Evolutionary conservation across 1,140 invertebrate genomes (phyloP), one percentile per base, ranked within the genome.

Genomic region (Notospermus geniculatus): DNA sequence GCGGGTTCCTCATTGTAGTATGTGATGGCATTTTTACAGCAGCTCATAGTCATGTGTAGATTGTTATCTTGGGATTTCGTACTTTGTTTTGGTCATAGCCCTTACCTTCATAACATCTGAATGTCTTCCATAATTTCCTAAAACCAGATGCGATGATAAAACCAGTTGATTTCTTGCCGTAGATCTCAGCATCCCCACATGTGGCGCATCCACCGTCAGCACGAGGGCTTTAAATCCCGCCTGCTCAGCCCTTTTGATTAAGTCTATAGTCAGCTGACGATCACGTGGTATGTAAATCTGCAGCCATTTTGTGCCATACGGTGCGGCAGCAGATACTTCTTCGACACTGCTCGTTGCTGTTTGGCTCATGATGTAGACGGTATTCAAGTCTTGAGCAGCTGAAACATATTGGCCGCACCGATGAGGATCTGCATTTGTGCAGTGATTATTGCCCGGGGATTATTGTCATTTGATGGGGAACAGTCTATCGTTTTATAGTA

Each of bases 151-250:
- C 25, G 83, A 71, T 0, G 93, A 93, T 17, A 97, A 76, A 36
- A 84, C 78, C 77, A 97, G 97, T 75, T 89, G 89, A 76, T 97
- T 95, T 63, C 87, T 85, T 0, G 89, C 78, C 81, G 96, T 92
- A 0, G 87, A 87, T 41, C 89, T 83, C 52, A 93, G 82, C 23
- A 89, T 82, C 0, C 94, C 95, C 78, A 95, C 91, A 2, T 89
- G 71, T 0, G 92, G 91, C 1, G 92, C 89, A 79, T 97, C 95
- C 0, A 97, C 89, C 0, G 95, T 97, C 0, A 97, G 73, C 0
- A 92, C 92, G 0, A 97, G 78, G 1, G 93, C 94, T 79, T 89
- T 89, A 71, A 88, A 97, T 25, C 91, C 92, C n/a, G 88, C 86
- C 59, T 82, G 85, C 78, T 96, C 92, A 1, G 91, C 93, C 66